phyloP scores from a whole-genome alignment of 2,797 vertebrate species.

The Phyllotis vaccarum region DNA sequence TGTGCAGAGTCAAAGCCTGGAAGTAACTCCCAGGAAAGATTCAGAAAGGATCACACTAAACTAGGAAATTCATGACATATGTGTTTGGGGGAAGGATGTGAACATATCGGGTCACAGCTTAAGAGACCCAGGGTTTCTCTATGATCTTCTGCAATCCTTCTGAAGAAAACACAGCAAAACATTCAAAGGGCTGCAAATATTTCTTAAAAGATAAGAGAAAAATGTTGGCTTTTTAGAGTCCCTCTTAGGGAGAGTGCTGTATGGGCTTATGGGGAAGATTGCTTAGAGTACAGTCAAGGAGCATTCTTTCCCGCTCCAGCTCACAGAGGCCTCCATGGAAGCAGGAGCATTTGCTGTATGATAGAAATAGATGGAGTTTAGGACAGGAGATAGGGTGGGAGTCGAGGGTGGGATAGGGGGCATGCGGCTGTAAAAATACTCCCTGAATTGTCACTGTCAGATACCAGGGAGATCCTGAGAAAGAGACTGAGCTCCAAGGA shows the following conservation, averaged over 20 bases:
- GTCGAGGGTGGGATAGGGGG: background rate
- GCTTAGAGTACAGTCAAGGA: background rate
- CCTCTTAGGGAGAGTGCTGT: background rate
- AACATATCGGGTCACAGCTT: background rate
- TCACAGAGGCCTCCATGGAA: background rate
- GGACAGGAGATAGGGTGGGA: background rate
- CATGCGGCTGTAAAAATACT: background rate
- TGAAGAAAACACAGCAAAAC: background rate
- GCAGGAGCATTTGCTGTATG: background rate
- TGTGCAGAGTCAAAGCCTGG: background rate
- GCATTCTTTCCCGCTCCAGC: background rate
- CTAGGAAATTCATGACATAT: background rate
- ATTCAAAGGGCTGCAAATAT: conserved; percentile 4
- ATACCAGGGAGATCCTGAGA: background rate
- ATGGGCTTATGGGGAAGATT: background rate
- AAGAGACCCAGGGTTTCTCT: background rate
- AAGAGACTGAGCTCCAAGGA: background rate
- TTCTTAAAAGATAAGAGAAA: conserved; percentile 17
- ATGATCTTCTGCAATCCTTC: background rate
- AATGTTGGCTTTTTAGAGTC: background rate
- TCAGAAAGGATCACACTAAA: background rate
- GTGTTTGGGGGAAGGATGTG: background rate
- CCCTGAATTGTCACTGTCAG: background rate
- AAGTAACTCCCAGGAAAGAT: background rate
- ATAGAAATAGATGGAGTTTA: too few species aligned